Evolutionary conservation across 2,888 invertebrate genomes (phyloP).

Genomic region (Watsonalla binaria): DNA sequence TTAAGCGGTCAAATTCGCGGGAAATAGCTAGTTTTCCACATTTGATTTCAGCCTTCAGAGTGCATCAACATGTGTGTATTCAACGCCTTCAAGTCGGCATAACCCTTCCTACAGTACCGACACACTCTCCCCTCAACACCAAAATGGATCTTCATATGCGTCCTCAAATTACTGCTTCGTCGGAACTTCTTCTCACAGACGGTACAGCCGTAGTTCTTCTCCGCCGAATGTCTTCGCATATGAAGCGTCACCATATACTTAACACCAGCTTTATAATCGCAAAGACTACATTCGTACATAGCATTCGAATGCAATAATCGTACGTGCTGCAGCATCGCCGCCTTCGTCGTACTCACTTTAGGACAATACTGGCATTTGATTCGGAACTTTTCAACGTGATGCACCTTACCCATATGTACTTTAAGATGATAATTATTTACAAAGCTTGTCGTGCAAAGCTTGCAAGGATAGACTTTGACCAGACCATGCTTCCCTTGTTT

Average conservation of each 20-base stretch:
- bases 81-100: conserved; percentile 36
- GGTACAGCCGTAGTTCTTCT: conserved; percentile 72
- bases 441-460: conserved; percentile 41
- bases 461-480: conserved; percentile 36
- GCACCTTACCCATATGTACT: conserved; percentile 59
- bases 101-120: conserved; percentile 47
- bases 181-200: conserved; percentile 75
- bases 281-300: conserved; percentile 50
- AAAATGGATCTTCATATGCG: conserved; percentile 61
- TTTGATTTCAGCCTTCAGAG: conserved; percentile 27
- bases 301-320: conserved; percentile 65
- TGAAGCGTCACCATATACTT: conserved; percentile 62
- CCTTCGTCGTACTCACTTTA: conserved; percentile 65
- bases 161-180: conserved; percentile 68
- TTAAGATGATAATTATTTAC: conserved; percentile 48
- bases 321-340: conserved; percentile 72
- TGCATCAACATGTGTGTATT: conserved; percentile 40
- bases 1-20: neutral
- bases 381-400: conserved; percentile 56
- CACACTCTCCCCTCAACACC: conserved; percentile 53
- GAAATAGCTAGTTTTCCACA: conserved; percentile 9
- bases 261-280: conserved; percentile 51
- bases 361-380: conserved; percentile 63
- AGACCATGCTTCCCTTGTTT: conserved; percentile 46
- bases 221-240: conserved; percentile 67